phyloP scores from a whole-genome alignment of 2,797 vertebrate genomes.

The Macroramphosus scolopax region DNA sequence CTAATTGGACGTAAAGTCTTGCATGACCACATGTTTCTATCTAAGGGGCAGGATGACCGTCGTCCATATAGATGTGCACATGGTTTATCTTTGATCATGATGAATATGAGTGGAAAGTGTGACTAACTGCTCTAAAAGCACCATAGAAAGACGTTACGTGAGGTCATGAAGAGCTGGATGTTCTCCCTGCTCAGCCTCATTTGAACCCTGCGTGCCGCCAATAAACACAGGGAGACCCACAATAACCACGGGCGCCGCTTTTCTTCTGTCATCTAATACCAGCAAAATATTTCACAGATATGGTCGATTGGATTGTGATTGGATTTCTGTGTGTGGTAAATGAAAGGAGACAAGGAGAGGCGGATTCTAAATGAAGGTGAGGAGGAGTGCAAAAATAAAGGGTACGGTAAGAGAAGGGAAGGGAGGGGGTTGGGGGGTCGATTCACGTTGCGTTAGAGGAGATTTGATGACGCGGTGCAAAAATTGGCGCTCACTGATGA shows the following conservation, averaged over 20 bases:
- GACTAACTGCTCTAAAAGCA: neutral
- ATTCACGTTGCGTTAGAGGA: conserved; percentile 60
- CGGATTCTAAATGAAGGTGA: conserved; percentile 64
- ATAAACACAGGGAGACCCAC: conserved; percentile 38
- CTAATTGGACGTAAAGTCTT: too few species aligned
- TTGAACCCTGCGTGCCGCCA: conserved; percentile 36
- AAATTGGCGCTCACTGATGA: conserved; percentile 49
- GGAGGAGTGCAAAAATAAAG: conserved; percentile 50
- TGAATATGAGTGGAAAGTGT: too few species aligned
- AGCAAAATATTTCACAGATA: conserved; percentile 75
- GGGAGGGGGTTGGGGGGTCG: too few species aligned
- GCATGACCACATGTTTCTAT: too few species aligned
- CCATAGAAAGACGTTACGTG: conserved; percentile 31
- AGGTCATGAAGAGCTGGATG: conserved; percentile 23
- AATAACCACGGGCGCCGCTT: conserved; percentile 42
- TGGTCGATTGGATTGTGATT: conserved; percentile 71
- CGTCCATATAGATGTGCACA: conserved; percentile 21
- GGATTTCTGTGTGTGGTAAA: conserved; percentile 70
- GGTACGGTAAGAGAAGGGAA: conserved; percentile 47
- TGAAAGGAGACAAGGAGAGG: conserved; percentile 67
- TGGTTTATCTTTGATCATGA: conserved; percentile 21
- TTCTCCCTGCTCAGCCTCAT: conserved; percentile 35
- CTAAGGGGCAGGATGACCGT: neutral
- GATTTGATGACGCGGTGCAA: conserved; percentile 58
- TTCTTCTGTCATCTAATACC: conserved; percentile 67